phyloP scores from a whole-genome alignment of 2,797 vertebrate species.

The Pygocentrus nattereri region DNA sequence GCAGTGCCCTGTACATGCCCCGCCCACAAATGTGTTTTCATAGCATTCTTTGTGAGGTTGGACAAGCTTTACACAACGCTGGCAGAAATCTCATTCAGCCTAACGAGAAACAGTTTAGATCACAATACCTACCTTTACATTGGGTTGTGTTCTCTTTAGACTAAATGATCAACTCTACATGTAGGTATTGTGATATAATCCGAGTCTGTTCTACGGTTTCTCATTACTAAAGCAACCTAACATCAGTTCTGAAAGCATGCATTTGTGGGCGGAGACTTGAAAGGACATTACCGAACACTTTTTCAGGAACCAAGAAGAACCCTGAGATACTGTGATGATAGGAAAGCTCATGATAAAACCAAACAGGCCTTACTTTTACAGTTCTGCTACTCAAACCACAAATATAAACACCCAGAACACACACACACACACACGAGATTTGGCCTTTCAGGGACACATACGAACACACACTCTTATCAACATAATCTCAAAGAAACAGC shows the following conservation, averaged over 20 bases:
- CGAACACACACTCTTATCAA: conserved; percentile 40
- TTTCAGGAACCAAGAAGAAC: conserved; percentile 40
- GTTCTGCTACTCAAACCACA: conserved; percentile 18
- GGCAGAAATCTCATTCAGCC: no score
- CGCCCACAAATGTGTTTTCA: neutral
- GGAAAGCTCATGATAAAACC: conserved; percentile 42
- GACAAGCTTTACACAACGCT: neutral
- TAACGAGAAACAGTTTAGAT: no score
- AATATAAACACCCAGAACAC: conserved; percentile 28
- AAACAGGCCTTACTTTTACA: conserved; percentile 11
- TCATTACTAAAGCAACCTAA: neutral
- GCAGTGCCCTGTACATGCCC: neutral
- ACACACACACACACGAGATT: conserved; percentile 24
- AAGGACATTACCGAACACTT: neutral
- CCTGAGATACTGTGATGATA: conserved; percentile 47
- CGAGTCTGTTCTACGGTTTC: no score
- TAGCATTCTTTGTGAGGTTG: neutral
- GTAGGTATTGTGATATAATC: no score
- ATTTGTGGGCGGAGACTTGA: neutral
- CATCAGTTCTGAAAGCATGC: neutral
- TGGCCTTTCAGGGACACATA: conserved; percentile 49
- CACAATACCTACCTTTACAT: no score
- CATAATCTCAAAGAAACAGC: conserved; percentile 49
- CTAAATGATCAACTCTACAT: no score
- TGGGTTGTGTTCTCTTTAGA: no score